phyloP scores from a whole-genome alignment of 2,113 vertebrate species.

The Ibidorhyncha struthersii region DNA sequence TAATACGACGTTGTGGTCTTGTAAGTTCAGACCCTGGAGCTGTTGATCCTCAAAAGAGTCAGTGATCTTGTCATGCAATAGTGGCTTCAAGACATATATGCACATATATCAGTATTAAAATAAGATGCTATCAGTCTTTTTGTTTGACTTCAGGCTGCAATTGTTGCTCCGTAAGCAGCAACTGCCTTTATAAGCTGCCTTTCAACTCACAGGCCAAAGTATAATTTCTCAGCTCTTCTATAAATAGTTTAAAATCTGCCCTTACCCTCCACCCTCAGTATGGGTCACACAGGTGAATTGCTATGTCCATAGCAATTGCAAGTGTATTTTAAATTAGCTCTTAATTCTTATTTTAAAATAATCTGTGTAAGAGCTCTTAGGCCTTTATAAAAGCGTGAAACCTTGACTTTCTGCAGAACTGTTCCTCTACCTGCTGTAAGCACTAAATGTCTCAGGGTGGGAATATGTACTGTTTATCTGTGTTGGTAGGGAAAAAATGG shows the following conservation, averaged over 20 bases:
- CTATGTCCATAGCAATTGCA: not conserved
- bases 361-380: not conserved
- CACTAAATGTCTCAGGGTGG: not conserved
- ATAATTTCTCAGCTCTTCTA: not conserved
- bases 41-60: not conserved
- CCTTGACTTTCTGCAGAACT: not conserved
- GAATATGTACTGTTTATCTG: not conserved
- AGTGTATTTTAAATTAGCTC: constrained; percentile 2
- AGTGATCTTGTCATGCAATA: not conserved
- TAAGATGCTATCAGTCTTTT: not conserved
- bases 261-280: not conserved
- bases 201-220: not conserved
- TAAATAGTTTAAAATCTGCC: not conserved
- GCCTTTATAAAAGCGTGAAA: not conserved
- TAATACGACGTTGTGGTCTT: rapidly evolving
- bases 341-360: constrained; percentile 40
- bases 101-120: not conserved
- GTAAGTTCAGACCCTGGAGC: not conserved
- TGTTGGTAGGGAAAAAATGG: not conserved
- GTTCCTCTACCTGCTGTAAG: not conserved
- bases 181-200: not conserved
- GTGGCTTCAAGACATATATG: not conserved
- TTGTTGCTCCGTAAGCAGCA: not conserved
- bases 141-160: not conserved
- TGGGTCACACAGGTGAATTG: not conserved